These are phyloP conservation scores for Alaudala cheleensis DNA, from an alignment of 2,113 vertebrate species.

Conservation along the genomic window DNA sequence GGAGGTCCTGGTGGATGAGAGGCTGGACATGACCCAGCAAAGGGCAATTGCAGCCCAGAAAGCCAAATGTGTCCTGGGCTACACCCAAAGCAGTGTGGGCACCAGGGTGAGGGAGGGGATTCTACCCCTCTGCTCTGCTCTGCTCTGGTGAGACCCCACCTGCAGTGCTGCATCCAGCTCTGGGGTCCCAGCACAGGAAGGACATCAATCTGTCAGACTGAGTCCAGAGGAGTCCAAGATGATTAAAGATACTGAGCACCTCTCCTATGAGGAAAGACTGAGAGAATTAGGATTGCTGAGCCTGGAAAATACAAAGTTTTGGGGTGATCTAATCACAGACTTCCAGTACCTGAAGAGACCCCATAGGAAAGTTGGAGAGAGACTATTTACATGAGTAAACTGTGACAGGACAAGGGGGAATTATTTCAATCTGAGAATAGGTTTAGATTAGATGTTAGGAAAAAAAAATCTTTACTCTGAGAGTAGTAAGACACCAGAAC, in stretches of 20 bases:
- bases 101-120: too few species aligned
- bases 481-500: background rate
- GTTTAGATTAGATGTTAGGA: background rate
- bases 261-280: too few species aligned
- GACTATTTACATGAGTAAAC: background rate
- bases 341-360: background rate
- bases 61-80: too few species aligned
- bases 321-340: background rate
- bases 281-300: background rate
- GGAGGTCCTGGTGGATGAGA: too few species aligned
- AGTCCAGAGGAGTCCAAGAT: background rate
- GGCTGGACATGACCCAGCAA: too few species aligned
- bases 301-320: background rate
- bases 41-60: too few species aligned
- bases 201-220: fast-evolving
- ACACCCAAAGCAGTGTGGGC: too few species aligned
- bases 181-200: background rate
- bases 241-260: background rate
- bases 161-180: fast-evolving
- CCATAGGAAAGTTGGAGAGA: background rate
- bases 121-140: too few species aligned
- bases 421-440: background rate
- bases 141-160: background rate
- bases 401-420: background rate
- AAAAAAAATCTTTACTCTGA: background rate